Conservation (phyloP, 2,888 invertebrate species). For the Nebria salina region DNA sequence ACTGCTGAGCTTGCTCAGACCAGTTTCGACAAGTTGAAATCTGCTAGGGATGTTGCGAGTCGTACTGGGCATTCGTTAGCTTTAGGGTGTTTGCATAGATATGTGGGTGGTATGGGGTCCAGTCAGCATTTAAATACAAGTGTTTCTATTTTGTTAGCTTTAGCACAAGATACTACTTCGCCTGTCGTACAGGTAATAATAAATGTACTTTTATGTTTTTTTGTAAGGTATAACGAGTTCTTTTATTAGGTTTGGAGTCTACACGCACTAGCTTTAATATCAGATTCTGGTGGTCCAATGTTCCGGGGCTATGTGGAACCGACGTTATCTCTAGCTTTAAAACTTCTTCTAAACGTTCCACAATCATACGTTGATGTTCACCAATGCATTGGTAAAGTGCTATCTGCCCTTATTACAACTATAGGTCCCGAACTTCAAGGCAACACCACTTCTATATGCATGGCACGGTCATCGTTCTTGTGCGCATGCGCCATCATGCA, state of each 20-base stretch:
- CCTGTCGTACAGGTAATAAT: slow-evolving; percentile 85
- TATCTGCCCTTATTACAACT: slow-evolving; percentile 95
- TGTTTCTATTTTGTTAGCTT: slow-evolving; percentile 90
- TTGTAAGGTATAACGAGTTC: slow-evolving; percentile 55
- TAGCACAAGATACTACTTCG: slow-evolving; percentile 93
- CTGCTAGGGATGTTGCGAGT: slow-evolving; percentile 86
- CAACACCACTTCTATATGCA: slow-evolving; percentile 76
- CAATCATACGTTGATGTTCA: slow-evolving; percentile 91
- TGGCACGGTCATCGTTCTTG: slow-evolving; percentile 84
- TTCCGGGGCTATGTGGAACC: slow-evolving; percentile 97
- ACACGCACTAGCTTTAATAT: slow-evolving; percentile 93
- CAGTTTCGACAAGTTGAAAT: slow-evolving; percentile 87
- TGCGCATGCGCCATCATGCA: slow-evolving; percentile 95
- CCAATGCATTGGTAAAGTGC: slow-evolving; percentile 90
- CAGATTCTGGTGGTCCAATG: slow-evolving; percentile 99
- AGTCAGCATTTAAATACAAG: slow-evolving; percentile 94
- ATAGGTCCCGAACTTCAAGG: slow-evolving; percentile 98
- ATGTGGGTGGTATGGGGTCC: slow-evolving; percentile 95
- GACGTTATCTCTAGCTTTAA: slow-evolving; percentile 88
- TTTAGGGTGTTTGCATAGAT: slow-evolving; percentile 94
- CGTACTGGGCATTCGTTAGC: slow-evolving; percentile 90
- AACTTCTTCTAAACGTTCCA: slow-evolving; percentile 88
- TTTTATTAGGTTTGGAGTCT: slow-evolving; percentile 87
- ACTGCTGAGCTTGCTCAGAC: slow-evolving; percentile 90
- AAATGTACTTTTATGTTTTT: neutral